These are phyloP conservation scores for Lanius ludovicianus DNA, from an alignment of 2,113 vertebrate genomes.

Conservation along the genomic window DNA sequence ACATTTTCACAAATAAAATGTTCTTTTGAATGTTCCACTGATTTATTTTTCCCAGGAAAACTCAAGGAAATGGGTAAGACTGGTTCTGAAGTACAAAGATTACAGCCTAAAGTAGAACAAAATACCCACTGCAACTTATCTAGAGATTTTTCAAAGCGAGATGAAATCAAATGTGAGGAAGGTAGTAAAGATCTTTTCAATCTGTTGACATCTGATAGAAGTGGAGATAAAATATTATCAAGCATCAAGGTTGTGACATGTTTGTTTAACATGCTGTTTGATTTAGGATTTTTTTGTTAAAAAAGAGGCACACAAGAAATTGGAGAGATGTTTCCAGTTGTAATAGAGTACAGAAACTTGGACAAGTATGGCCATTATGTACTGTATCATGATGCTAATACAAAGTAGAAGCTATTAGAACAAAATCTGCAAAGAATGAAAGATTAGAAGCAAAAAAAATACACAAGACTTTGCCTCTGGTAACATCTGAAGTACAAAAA, in stretches of 20 bases:
- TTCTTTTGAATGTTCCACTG: not conserved
- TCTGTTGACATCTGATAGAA: not conserved
- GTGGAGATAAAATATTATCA: not conserved
- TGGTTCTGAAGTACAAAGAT: not conserved
- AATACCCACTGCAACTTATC: not conserved
- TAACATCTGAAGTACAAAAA: not conserved
- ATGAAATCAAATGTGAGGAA: not conserved
- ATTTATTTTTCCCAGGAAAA: not conserved
- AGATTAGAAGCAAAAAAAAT: not conserved
- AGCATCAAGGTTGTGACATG: not conserved
- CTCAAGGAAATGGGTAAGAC: not conserved
- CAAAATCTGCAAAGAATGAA: not conserved
- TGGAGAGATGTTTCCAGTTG: not conserved
- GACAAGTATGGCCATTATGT: accelerated
- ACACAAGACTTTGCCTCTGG: not conserved
- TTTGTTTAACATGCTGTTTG: not conserved
- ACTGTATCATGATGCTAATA: not conserved
- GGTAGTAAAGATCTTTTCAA: not conserved
- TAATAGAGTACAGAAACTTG: not conserved
- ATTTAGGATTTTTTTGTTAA: accelerated
- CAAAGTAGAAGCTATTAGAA: not conserved
- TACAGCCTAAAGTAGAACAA: not conserved
- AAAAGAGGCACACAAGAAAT: not conserved
- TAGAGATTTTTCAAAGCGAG: not conserved
- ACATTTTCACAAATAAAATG: not conserved